Base-by-base conservation (phyloP, 2,888 invertebrate species). In the Epinotia ramella region DNA sequence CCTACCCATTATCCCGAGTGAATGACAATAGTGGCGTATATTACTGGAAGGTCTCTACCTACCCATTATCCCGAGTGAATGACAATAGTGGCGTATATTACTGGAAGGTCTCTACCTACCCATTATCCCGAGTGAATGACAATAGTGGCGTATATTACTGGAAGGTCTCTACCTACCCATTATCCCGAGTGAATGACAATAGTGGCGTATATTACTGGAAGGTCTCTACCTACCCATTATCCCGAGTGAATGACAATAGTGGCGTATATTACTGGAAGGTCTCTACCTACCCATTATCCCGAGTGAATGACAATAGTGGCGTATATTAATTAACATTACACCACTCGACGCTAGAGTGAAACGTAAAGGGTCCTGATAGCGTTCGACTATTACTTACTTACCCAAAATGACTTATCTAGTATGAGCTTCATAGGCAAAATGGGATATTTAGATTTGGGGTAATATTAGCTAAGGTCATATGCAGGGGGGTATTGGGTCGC, bases 241-340 rank as follows among this genome's bases (percentile, higher is more conserved):
- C 53, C 53, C 20, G 3, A 24, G 40, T 62, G 60, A 59, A 65
- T 64, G 70, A 62, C 53, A 60, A 65, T 65, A 69, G 24, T 46
- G 44, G 40, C 40, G 70, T 65, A 70, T 75, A 75, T 70, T 65
- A 65, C 24, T 49, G 16, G 11, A 12, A 68, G 68, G 59, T 59
- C n/a, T n/a, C 40, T 40, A 9, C 40, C 40, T 40, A 46, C 13
- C 60, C 60, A 62, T 71, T 65, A 56, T n/a, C 53, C 53, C 20
- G 3, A 24, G 40, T 62, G 60, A 59, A 65, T 64, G 70, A 62
- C 53, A 60, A 65, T 65, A 69, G 24, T 46, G 44, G 40, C 40
- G 70, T 65, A 70, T 75, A 75, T 70, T 75, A 75, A 75, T 75
- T 75, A 75, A 75, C 66, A 65, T 60, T 75, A 75, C 75, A 66